A percentile compares a stretch with the other conserved stretches of the same genome.
phyloP scores from a whole-genome alignment of 1,140 invertebrate species.

The Holcopasites calliopsidis region DNA sequence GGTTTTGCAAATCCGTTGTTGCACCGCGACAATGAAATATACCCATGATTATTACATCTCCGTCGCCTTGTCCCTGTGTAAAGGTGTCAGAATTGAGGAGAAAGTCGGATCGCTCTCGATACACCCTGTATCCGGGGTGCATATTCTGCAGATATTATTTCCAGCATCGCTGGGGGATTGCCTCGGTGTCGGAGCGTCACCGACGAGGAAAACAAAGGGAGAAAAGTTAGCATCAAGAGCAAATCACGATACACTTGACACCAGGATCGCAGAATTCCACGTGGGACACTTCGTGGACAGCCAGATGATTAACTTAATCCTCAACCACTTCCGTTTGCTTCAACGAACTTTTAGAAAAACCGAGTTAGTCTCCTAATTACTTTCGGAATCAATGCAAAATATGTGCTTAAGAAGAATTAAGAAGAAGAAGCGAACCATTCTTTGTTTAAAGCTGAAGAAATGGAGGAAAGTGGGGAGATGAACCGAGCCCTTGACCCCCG shows the following conservation, averaged over 20 bases:
- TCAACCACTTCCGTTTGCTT: background rate
- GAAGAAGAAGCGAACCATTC: too few species aligned
- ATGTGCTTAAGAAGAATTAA: background rate
- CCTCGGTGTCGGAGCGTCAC: background rate
- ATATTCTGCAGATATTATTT: constrained; percentile 47
- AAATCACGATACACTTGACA: constrained; percentile 72
- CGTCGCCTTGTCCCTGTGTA: background rate
- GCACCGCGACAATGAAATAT: too few species aligned
- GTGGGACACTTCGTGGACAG: background rate
- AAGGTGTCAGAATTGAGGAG: constrained; percentile 25
- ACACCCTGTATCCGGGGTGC: constrained; percentile 66
- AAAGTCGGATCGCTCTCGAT: constrained; percentile 66
- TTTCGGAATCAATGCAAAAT: too few species aligned
- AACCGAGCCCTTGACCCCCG: background rate
- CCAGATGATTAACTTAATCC: background rate
- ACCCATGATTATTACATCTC: too few species aligned
- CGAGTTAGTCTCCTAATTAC: too few species aligned
- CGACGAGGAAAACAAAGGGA: constrained; percentile 38
- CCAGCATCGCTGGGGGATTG: background rate
- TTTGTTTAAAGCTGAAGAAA: too few species aligned
- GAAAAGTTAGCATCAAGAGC: constrained; percentile 64
- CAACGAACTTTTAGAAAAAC: too few species aligned
- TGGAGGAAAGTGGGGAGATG: too few species aligned
- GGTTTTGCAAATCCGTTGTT: background rate
- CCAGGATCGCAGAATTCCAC: constrained; percentile 62